Conservation (phyloP, 2,113 vertebrate species). For the Aphelocoma coerulescens region DNA sequence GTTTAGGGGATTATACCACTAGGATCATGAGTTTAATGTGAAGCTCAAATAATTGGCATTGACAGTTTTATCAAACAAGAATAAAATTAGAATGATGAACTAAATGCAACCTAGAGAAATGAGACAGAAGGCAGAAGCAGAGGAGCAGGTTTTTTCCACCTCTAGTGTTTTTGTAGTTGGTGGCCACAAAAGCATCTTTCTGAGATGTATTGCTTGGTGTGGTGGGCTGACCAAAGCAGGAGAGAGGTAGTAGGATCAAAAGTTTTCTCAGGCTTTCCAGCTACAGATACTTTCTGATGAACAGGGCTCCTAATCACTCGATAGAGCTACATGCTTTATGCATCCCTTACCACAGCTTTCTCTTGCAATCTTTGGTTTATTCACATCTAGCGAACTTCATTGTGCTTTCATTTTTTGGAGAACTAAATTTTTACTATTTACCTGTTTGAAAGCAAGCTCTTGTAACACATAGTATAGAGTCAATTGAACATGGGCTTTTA, state of each 20-base stretch:
- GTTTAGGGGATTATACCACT: neutral
- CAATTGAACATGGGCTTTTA: neutral
- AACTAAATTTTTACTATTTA: neutral
- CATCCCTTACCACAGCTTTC: neutral
- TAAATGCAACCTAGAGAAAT: neutral
- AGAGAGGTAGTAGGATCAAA: neutral
- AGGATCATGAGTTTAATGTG: neutral
- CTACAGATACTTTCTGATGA: neutral
- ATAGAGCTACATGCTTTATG: neutral
- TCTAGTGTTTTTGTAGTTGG: neutral
- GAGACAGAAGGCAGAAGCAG: neutral
- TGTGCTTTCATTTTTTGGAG: neutral
- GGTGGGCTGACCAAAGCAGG: neutral
- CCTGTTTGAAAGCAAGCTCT: neutral
- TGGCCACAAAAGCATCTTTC: neutral
- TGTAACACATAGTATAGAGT: neutral
- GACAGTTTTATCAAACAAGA: neutral
- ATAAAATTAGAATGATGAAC: neutral
- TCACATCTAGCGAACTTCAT: neutral
- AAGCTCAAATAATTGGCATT: neutral
- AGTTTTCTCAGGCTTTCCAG: neutral
- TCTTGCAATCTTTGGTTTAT: neutral
- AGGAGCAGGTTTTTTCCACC: neutral
- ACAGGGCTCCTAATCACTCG: neutral
- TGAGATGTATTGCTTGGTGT: neutral